A percentile compares a stretch with the other conserved stretches of the same genome.
Evolutionary conservation across 2,797 vertebrate species (phyloP).

Genomic region (Chelonia mydas): DNA sequence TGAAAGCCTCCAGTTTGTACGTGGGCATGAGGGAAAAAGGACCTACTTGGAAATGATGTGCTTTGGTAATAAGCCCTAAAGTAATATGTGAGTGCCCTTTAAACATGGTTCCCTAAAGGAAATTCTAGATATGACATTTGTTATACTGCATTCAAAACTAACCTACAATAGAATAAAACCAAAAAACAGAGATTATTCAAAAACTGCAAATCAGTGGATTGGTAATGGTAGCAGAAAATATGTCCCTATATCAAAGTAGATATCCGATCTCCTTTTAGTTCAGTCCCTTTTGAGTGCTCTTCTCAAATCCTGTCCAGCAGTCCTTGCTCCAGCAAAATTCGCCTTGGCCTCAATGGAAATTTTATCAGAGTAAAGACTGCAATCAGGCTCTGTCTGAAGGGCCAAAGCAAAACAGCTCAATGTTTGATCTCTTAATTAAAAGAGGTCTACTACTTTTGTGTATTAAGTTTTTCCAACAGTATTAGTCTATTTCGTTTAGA

Average conservation of each 20-base stretch:
- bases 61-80: background rate
- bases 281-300: background rate
- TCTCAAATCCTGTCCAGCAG: background rate
- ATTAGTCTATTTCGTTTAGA: no score
- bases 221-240: background rate
- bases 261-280: background rate
- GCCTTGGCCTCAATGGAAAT: background rate
- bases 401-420: background rate
- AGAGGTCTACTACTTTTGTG: no score
- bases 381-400: background rate
- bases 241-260: background rate
- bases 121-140: no score
- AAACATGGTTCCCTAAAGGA: no score
- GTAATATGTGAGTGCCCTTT: background rate
- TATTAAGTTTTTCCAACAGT: no score
- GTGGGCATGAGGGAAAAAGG: background rate
- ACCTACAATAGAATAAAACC: no score
- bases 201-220: background rate
- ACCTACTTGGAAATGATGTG: background rate
- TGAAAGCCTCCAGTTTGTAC: background rate
- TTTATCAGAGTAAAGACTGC: background rate
- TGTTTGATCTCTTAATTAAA: background rate
- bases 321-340: background rate
- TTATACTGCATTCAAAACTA: no score
- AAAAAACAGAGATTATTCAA: no score